These are phyloP conservation scores for Drosophila nebulosa DNA, from an alignment of 1,140 invertebrate species.

Conservation along the genomic window DNA sequence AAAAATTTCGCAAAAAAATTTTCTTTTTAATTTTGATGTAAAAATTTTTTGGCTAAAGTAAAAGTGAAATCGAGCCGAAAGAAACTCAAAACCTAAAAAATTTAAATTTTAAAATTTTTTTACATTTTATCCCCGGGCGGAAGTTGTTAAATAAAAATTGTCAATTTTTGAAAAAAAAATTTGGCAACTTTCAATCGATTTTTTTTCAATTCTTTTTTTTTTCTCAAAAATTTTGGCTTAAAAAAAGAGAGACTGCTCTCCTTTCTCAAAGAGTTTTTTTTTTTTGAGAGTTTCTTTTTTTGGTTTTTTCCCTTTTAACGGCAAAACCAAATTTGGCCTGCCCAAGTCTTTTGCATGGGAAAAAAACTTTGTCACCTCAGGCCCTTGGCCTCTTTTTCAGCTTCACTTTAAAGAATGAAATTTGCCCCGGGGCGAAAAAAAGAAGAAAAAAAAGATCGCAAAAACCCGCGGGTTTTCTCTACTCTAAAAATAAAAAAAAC, in stretches of 20 bases:
- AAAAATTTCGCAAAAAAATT: no score
- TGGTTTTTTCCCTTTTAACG: background rate
- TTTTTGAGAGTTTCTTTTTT: background rate
- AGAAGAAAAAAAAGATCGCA: conserved; percentile 16
- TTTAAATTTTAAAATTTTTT: background rate
- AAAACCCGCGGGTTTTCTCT: conserved; percentile 20
- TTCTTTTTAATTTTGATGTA: no score
- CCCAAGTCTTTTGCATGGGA: conserved; percentile 41
- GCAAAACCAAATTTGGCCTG: conserved; percentile 30
- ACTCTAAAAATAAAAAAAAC: background rate
- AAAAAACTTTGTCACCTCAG: conserved; percentile 4
- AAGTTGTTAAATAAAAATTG: background rate
- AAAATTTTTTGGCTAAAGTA: no score
- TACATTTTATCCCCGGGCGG: background rate
- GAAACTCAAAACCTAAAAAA: background rate
- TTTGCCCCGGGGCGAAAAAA: conserved; percentile 22
- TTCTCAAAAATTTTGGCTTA: background rate
- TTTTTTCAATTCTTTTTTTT: background rate
- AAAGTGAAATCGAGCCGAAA: no score
- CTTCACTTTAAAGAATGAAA: conserved; percentile 51
- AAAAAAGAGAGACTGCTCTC: background rate
- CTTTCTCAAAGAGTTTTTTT: background rate
- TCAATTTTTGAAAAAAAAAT: background rate
- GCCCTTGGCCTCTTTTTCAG: conserved; percentile 7
- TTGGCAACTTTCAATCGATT: background rate